Base-by-base conservation (phyloP, 2,113 vertebrate species). In the Eptatretus burgeri region DNA sequence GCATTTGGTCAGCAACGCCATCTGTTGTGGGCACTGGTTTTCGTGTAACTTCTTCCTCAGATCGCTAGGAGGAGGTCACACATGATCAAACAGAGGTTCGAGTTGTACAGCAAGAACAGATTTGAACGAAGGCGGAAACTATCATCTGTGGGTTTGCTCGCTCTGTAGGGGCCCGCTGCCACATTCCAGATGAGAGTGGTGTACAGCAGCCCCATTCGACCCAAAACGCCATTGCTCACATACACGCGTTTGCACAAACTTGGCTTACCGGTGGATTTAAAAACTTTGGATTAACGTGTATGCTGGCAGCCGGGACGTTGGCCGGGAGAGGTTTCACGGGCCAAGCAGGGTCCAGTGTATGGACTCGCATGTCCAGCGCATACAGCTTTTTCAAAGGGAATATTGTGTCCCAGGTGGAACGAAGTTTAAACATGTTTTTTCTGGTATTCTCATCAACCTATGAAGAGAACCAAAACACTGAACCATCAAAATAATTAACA, bases 371-470 rank as follows among this genome's bases (percentile, higher is more conserved):
- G 69, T 98, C 91, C 71, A 98, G 77, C 53, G 84, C 82, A 72
- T 86, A 95, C 14, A 98, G 78, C 71, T 86, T 95, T 80, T 89
- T 94, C 71, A 83, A 79, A 19, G 86, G 83, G 69, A 98, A 98
- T 74, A 98, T 87, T 11, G 93, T 86, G 70, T 98, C 91, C 91
- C 91, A 98, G 49, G 91, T 98, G 13, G 91, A 91, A 53, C 91
- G 84, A 69, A 98, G 80, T 71, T 98, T 98, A 84, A 86, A 98
- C 74, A 98, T 82, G 79, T 83, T 89, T 82, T 98, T 98, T 71
- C 86, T 83, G 72, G 82, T 95, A 81, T 82, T 93, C 74, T 95
- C 91, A 74, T 98, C 91, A 80, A 98, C 91, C 91, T 98, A 81
- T 73, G 74, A 81, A 81, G 73, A 84, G 75, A 41, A 41, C 27